Evolutionary conservation across 2,888 invertebrate genomes (phyloP).

Genomic region (Hemaris fuciformis): DNA sequence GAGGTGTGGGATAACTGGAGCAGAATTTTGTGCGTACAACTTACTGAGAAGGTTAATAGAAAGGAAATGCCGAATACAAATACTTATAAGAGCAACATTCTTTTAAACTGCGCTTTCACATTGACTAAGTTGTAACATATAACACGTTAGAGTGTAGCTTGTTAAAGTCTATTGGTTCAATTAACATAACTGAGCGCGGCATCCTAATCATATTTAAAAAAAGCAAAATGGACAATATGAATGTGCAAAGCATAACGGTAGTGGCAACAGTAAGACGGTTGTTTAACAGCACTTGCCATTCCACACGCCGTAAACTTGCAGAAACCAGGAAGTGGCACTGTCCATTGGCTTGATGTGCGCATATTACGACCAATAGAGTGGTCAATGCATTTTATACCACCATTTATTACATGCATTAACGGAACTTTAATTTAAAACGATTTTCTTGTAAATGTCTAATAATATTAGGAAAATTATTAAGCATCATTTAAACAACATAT

Average conservation of each 20-base stretch:
- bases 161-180: neutral
- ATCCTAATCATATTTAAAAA: constrained; percentile 29
- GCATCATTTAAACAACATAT: neutral
- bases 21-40: constrained; percentile 66
- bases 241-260: constrained; percentile 45
- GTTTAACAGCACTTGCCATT: constrained; percentile 44
- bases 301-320: constrained; percentile 44
- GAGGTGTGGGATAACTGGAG: constrained; percentile 65
- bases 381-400: constrained; percentile 30
- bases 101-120: neutral
- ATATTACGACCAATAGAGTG: constrained; percentile 37
- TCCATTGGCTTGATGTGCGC: constrained; percentile 33
- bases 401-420: constrained; percentile 10
- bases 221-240: constrained; percentile 27
- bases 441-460: no score
- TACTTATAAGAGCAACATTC: neutral
- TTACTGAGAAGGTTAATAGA: constrained; percentile 63
- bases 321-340: constrained; percentile 59
- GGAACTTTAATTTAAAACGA: no score
- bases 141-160: neutral
- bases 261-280: constrained; percentile 48
- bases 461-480: no score
- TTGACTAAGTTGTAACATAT: neutral
- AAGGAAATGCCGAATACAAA: constrained; percentile 57
- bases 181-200: neutral